A percentile compares a stretch with the other conserved stretches of the same genome.
Conservation (phyloP, 2,113 vertebrate genomes). For the Balaenoptera acutorostrata region DNA sequence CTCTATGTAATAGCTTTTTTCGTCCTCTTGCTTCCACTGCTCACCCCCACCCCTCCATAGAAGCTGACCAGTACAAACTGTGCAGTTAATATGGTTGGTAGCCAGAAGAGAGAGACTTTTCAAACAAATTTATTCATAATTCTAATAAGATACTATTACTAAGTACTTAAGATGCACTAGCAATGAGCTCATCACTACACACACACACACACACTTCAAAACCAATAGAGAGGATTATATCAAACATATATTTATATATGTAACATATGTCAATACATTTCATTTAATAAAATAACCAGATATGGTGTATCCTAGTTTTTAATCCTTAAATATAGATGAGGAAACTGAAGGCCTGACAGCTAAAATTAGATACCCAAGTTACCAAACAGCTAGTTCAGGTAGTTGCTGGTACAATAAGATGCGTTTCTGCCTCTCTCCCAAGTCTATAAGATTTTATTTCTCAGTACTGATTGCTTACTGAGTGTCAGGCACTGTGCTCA, state of each 20-base stretch:
- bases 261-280: not conserved
- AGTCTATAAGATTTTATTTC: not conserved
- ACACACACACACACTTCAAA: not conserved
- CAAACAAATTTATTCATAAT: not conserved
- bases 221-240: not conserved
- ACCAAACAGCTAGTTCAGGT: not conserved
- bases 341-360: not conserved
- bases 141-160: not conserved
- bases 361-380: not conserved
- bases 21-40: not conserved
- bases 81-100: not conserved
- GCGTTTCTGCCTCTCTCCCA: not conserved
- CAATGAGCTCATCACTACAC: not conserved
- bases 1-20: not conserved
- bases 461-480: not conserved
- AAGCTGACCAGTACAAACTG: not conserved
- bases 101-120: not conserved
- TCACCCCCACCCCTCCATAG: accelerated
- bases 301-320: not conserved
- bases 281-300: not conserved
- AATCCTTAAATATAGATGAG: not conserved
- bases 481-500: not conserved
- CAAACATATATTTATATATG: not conserved
- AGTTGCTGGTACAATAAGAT: not conserved
- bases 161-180: not conserved